Evolutionary conservation across 2,113 vertebrate genomes (phyloP).

Genomic region (Nothobranchius furzeri): DNA sequence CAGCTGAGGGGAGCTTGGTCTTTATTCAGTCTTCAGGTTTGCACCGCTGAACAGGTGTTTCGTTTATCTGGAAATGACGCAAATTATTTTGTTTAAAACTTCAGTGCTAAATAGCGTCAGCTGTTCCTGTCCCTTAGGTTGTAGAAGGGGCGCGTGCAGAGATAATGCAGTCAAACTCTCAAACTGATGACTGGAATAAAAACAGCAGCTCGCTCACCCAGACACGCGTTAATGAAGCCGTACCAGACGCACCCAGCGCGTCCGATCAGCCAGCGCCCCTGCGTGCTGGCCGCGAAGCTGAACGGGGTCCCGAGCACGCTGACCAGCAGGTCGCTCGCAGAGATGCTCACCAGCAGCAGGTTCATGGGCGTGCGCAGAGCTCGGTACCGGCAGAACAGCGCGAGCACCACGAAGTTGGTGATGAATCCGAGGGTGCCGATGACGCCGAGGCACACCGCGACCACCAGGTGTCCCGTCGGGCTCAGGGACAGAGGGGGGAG

Average conservation of each 20-base stretch:
- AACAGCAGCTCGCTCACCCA: constrained; percentile 74
- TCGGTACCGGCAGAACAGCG: constrained; percentile 80
- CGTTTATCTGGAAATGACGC: no score
- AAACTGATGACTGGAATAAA: not conserved
- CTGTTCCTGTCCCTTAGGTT: no score
- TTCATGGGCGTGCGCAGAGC: constrained; percentile 83
- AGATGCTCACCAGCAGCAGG: constrained; percentile 83
- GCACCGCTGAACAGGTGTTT: not conserved
- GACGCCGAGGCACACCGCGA: constrained; percentile 79
- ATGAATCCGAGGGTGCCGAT: constrained; percentile 78
- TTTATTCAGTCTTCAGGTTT: no score
- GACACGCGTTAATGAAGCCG: constrained; percentile 81
- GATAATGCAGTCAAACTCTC: no score
- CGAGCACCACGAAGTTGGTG: constrained; percentile 76
- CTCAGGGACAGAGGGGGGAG: constrained; percentile 51
- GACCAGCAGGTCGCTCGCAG: constrained; percentile 81
- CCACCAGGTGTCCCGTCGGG: constrained; percentile 78
- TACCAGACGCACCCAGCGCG: constrained; percentile 82
- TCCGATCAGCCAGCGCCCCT: constrained; percentile 82
- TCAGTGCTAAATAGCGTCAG: not conserved
- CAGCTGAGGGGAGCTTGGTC: not conserved
- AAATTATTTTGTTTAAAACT: not conserved
- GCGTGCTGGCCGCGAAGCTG: constrained; percentile 82
- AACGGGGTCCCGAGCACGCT: constrained; percentile 78
- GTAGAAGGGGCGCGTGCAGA: no score